Evolutionary conservation across 2,888 invertebrate genomes (phyloP).

Genomic region (Xanthorhoe spadicearia): DNA sequence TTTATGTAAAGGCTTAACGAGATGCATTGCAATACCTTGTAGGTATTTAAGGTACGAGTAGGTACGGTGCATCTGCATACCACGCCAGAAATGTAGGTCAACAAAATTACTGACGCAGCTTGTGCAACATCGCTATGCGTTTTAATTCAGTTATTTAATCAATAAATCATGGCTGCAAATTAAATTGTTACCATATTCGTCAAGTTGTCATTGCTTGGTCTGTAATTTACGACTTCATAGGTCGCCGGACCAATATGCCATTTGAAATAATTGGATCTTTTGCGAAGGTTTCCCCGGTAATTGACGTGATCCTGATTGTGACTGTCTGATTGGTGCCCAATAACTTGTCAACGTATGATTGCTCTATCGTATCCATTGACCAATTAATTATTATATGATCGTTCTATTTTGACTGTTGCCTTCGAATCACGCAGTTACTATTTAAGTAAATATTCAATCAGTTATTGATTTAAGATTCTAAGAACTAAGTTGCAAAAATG

Average conservation of each 20-base stretch:
- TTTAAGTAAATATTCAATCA: not conserved
- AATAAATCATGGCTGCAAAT: conserved; percentile 35
- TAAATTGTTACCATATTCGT: conserved; percentile 37
- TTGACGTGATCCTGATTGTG: conserved; percentile 21
- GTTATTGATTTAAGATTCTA: not conserved
- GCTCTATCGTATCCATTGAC: conserved; percentile 10
- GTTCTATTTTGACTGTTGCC: not conserved
- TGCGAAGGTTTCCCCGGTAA: conserved; percentile 35
- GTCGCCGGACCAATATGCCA: conserved; percentile 42
- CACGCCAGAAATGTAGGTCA: conserved; percentile 40
- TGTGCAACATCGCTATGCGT: conserved; percentile 34
- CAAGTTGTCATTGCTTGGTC: conserved; percentile 33
- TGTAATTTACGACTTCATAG: conserved; percentile 35
- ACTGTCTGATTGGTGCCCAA: conserved; percentile 19
- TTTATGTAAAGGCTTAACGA: conserved; percentile 35
- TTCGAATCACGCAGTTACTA: not conserved
- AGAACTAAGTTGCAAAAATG: not conserved
- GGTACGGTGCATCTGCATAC: conserved; percentile 38
- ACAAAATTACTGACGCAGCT: conserved; percentile 35
- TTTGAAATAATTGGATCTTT: conserved; percentile 41
- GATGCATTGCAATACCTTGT: conserved; percentile 36
- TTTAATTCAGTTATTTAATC: conserved; percentile 35
- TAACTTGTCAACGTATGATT: conserved; percentile 16
- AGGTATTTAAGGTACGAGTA: conserved; percentile 35
- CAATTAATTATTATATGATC: not conserved